phyloP scores from a whole-genome alignment of 2,113 vertebrate species.

The Ailurus styani region DNA sequence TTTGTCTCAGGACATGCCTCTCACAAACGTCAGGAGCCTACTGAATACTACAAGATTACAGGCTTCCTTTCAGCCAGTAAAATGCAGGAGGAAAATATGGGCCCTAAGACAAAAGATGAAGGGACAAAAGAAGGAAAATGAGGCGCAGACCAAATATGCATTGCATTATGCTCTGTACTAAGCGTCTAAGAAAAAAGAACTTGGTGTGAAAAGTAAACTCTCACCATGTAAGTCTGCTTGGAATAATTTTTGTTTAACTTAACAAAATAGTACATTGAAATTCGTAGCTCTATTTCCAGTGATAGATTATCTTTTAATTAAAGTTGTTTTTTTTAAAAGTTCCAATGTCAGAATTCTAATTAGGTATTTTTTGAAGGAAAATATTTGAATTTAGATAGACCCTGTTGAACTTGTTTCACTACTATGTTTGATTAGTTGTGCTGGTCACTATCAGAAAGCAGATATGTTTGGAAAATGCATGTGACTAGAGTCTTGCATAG shows the following conservation, averaged over 20 bases:
- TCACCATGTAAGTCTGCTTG: background rate
- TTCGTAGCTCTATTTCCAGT: background rate
- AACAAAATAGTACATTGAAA: background rate
- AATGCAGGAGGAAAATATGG: background rate
- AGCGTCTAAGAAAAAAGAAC: background rate
- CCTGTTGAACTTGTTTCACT: background rate
- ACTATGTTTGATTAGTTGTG: background rate
- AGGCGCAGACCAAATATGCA: background rate
- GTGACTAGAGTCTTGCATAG: background rate
- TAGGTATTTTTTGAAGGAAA: background rate
- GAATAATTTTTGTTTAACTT: background rate
- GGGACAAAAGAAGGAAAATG: background rate
- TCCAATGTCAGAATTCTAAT: background rate
- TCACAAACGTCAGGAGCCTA: background rate
- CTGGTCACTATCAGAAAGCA: background rate
- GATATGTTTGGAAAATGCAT: background rate
- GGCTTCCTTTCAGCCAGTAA: slow-evolving; percentile 1
- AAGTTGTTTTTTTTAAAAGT: background rate
- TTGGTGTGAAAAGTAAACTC: background rate
- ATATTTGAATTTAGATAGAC: background rate
- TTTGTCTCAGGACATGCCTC: slow-evolving; percentile 36
- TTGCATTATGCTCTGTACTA: background rate
- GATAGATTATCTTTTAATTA: background rate
- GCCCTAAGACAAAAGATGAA: slow-evolving; percentile 35
- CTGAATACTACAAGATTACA: slow-evolving; percentile 35